Percentiles rank a stretch among this genome's conserved stretches.
These are phyloP conservation scores for Ailuropoda melanoleuca DNA, from an alignment of 2,113 vertebrate genomes.

Conservation along the genomic window DNA sequence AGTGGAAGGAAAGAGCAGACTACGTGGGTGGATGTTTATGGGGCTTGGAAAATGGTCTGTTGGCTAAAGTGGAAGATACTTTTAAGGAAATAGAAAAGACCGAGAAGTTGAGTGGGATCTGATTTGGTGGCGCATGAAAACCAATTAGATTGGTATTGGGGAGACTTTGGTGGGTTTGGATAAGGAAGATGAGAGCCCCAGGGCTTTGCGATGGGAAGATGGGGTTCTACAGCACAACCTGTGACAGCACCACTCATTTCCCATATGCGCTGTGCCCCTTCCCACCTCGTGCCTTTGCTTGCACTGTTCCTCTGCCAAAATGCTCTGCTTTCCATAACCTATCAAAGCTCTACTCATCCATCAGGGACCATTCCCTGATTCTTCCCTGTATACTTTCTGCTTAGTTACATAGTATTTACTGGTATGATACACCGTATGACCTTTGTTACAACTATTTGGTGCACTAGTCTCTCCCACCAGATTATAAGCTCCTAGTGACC, in stretches of 20 bases:
- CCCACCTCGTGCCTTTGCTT: background rate
- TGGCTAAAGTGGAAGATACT: background rate
- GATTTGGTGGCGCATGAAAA: background rate
- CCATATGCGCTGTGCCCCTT: background rate
- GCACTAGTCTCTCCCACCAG: background rate
- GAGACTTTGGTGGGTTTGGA: background rate
- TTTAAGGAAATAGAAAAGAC: background rate
- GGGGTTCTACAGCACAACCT: background rate
- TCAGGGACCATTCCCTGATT: background rate
- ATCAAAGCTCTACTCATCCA: background rate
- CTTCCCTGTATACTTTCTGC: background rate
- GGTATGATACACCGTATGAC: background rate
- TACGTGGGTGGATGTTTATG: background rate
- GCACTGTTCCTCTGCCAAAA: background rate
- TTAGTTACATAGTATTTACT: background rate
- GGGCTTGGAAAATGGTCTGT: background rate
- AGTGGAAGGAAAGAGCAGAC: background rate
- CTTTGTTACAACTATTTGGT: background rate
- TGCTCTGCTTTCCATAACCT: background rate
- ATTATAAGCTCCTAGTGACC: background rate
- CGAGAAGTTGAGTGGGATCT: background rate
- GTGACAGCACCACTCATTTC: background rate
- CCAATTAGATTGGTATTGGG: background rate
- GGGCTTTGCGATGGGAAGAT: background rate
- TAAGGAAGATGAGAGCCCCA: background rate